phyloP scores from a whole-genome alignment of 2,797 vertebrate genomes.

The Spinus olivaceus region DNA sequence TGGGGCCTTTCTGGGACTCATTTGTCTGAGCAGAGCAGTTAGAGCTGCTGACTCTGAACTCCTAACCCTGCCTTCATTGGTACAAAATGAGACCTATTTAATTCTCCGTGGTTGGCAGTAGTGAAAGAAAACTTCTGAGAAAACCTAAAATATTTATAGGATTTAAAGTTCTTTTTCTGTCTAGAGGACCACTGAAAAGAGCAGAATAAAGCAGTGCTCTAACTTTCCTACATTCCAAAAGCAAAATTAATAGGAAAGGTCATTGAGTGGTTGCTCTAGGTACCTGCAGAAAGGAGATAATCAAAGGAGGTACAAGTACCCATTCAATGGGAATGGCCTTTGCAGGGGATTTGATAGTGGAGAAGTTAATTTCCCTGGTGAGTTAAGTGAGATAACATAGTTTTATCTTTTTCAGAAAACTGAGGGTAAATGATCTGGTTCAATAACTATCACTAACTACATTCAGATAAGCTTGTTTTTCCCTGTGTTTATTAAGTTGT shows the following conservation, averaged over 20 bases:
- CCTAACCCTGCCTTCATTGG: neutral
- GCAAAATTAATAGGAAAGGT: slow-evolving; percentile 81
- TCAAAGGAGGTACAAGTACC: slow-evolving; percentile 82
- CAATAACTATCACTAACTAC: slow-evolving; percentile 81
- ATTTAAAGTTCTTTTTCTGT: neutral
- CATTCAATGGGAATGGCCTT: slow-evolving; percentile 82
- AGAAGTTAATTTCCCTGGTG: slow-evolving; percentile 97
- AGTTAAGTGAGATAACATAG: slow-evolving; percentile 88
- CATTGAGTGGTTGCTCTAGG: slow-evolving; percentile 79
- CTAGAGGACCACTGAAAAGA: slow-evolving; percentile 67
- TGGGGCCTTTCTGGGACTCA: neutral
- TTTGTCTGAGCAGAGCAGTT: neutral
- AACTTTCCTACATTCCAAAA: slow-evolving; percentile 36
- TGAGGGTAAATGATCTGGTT: slow-evolving; percentile 88
- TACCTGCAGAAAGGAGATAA: slow-evolving; percentile 84
- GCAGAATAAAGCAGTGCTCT: neutral
- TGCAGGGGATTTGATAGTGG: slow-evolving; percentile 83
- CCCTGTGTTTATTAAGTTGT: slow-evolving; percentile 84
- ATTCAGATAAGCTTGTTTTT: slow-evolving; percentile 85
- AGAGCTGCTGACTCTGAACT: neutral
- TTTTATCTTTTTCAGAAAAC: slow-evolving; percentile 91
- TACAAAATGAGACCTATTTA: neutral
- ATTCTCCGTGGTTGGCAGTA: neutral
- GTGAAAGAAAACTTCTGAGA: neutral
- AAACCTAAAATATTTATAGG: neutral